Base-by-base conservation (phyloP, 2,797 vertebrate genomes). In the Protonibea diacanthus region DNA sequence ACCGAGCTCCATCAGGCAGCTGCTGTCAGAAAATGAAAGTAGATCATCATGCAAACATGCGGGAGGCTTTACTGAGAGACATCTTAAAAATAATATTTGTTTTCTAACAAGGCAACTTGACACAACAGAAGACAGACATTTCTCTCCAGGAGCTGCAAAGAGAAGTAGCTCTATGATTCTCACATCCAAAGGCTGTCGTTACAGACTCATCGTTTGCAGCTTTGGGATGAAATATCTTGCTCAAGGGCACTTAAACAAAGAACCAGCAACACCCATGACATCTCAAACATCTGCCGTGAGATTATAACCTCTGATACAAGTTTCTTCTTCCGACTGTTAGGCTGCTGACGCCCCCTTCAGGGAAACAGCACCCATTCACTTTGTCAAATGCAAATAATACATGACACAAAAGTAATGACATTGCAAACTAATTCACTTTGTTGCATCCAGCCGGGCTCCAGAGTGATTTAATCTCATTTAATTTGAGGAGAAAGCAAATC, bases 291-390 rank as follows among this genome's bases (percentile, higher is more conserved):
- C n/a, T 21, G 6, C 33, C 21, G 2, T 20, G 21, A 42, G 8
- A 20, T 59, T 71, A 59, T 18, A 29, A 78, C 77, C 45, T 56
- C 4, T 11, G 33, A 27, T 17, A 47, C 14, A 52, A 38, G 11
- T 25, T 14, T 18, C 11, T 4, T 69, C 33, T 38, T 38, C 40
- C 33, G 14, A 71, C 49, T 40, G 23, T 71, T 27, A 15, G 27
- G 15, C 71, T 33, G 4, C 70, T 70, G 71, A 74, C 11, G 80
- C 78, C 72, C 80, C 38, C 75, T 81, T 72, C 72, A 76, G 83
- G 74, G 72, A 63, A 29, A 60, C 60, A 40, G 27, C 53, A 1
- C 5, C 21, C 23, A 10, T 42, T 51, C 42, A 59, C 33, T 71
- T 52, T 74, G 59, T 71, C 70, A 65, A 55, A 62, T 7, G 17